phyloP scores from a whole-genome alignment of 2,797 vertebrate genomes.

The Phalanger gymnotis region DNA sequence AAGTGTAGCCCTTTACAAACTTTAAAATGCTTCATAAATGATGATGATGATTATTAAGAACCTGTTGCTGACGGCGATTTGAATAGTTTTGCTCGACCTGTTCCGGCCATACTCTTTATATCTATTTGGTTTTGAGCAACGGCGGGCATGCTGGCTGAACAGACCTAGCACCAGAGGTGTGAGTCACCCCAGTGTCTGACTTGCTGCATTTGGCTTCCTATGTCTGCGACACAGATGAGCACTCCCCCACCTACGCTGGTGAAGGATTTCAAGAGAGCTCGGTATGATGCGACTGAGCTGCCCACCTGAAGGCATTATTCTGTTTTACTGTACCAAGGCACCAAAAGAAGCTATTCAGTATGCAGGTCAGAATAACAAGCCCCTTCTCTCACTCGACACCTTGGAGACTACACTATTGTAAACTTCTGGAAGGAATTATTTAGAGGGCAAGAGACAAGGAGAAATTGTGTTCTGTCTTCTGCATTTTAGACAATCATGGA shows the following conservation, averaged over 20 bases:
- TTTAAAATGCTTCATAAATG: neutral
- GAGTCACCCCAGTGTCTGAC: neutral
- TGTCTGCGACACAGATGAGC: neutral
- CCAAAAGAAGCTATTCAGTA: neutral
- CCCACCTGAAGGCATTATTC: neutral
- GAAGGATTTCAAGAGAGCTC: neutral
- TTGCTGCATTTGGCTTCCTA: neutral
- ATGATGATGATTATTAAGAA: neutral
- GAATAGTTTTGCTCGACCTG: neutral
- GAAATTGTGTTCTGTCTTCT: neutral
- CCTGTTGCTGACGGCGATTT: neutral
- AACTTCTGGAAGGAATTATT: neutral
- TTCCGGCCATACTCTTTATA: neutral
- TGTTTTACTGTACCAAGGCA: neutral
- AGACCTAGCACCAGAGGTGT: neutral
- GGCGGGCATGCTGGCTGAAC: neutral
- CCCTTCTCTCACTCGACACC: neutral
- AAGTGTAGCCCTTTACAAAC: neutral
- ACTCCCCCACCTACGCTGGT: neutral
- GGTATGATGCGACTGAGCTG: neutral
- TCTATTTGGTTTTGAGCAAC: neutral
- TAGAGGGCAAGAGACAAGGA: neutral
- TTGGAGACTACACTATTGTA: neutral
- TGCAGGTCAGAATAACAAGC: neutral
- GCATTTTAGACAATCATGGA: neutral